A percentile compares a stretch with the other conserved stretches of the same genome.
phyloP scores from a whole-genome alignment of 2,888 invertebrate species.

The Halocaridina rubra region DNA sequence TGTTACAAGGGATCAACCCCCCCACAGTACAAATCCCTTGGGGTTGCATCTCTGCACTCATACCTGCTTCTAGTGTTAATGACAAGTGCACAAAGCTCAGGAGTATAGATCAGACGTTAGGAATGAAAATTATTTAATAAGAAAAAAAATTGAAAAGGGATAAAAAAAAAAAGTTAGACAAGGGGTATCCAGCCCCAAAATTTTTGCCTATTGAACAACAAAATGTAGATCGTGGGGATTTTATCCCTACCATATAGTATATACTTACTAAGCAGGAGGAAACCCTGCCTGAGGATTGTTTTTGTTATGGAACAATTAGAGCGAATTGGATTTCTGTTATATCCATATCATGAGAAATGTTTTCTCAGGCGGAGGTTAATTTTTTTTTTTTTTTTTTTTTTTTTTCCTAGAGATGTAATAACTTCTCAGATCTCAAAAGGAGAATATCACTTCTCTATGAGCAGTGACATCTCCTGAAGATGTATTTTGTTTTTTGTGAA shows the following conservation, averaged over 20 bases:
- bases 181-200: conserved; percentile 33
- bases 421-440: conserved; percentile 34
- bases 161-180: conserved; percentile 29
- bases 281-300: too few species aligned
- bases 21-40: conserved; percentile 56
- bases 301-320: too few species aligned
- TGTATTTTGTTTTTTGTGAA: conserved; percentile 29
- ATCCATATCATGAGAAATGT: too few species aligned
- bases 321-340: too few species aligned
- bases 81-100: conserved; percentile 55
- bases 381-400: conserved; percentile 23
- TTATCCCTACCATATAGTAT: too few species aligned
- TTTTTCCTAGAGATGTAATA: conserved; percentile 27
- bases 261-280: conserved; percentile 19
- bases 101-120: conserved; percentile 26
- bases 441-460: conserved; percentile 37
- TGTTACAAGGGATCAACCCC: conserved; percentile 53
- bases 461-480: conserved; percentile 28
- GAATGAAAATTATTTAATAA: too few species aligned
- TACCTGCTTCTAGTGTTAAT: conserved; percentile 38
- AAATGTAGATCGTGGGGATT: too few species aligned
- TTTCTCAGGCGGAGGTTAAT: conserved; percentile 15
- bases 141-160: conserved; percentile 15
- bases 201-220: conserved; percentile 23
- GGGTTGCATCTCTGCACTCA: conserved; percentile 46